phyloP scores from a whole-genome alignment of 2,888 invertebrate species.

The Copidosoma aretas region DNA sequence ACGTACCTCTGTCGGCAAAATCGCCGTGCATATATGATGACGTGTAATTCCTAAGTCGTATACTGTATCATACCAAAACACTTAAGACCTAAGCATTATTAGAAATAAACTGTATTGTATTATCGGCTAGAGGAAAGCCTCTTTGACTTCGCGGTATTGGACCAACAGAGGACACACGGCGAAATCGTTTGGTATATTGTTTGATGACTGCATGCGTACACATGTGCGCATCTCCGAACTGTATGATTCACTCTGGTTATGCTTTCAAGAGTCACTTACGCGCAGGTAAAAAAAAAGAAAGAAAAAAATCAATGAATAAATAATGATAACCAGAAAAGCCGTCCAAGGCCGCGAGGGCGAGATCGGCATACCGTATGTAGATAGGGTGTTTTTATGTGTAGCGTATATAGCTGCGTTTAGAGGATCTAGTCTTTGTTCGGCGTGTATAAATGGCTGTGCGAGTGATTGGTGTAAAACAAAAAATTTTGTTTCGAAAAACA shows the following conservation, averaged over 20 bases:
- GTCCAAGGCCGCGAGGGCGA: slow-evolving; percentile 36
- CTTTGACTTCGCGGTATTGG: slow-evolving; percentile 37
- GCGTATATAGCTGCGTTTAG: slow-evolving; percentile 55
- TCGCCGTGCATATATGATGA: slow-evolving; percentile 22
- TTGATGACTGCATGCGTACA: too few relatives aligned
- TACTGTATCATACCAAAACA: slow-evolving; percentile 57
- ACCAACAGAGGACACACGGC: background rate
- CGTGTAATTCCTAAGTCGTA: slow-evolving; percentile 55
- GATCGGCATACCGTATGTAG: slow-evolving; percentile 54
- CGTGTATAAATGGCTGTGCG: slow-evolving; percentile 46
- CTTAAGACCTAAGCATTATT: slow-evolving; percentile 53
- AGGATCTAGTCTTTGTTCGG: slow-evolving; percentile 57
- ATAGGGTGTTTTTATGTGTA: slow-evolving; percentile 62
- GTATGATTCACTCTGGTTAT: slow-evolving; percentile 24
- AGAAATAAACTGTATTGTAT: slow-evolving; percentile 49
- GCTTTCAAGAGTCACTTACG: too few relatives aligned
- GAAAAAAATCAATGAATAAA: background rate
- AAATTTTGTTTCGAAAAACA: too few relatives aligned
- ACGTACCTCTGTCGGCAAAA: slow-evolving; percentile 53
- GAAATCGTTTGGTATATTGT: too few relatives aligned
- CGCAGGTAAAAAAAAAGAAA: background rate
- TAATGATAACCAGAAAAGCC: background rate
- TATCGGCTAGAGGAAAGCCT: slow-evolving; percentile 48
- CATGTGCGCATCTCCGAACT: too few relatives aligned
- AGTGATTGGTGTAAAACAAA: slow-evolving; percentile 41